Conservation (phyloP, 2,797 vertebrate species). For the Eleutherodactylus coqui region DNA sequence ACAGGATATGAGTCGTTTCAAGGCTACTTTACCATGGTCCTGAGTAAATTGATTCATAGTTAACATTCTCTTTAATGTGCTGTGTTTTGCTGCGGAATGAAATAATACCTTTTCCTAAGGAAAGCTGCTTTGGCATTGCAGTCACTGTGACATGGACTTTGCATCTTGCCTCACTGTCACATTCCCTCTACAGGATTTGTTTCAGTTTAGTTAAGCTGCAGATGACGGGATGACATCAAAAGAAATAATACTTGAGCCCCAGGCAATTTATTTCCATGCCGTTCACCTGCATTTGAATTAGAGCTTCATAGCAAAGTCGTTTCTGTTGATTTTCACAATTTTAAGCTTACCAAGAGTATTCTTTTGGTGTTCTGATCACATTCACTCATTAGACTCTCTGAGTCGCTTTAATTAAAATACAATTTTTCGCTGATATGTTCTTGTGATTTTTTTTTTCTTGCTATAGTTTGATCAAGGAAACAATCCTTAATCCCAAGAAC, state of each 20-base stretch:
- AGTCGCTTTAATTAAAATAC: conserved; percentile 50
- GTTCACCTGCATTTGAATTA: conserved; percentile 61
- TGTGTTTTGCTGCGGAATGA: not conserved
- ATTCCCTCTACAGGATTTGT: conserved; percentile 62
- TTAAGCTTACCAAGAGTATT: conserved; percentile 40
- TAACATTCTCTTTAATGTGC: conserved; percentile 26
- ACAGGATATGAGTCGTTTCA: conserved; percentile 1
- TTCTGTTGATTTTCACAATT: conserved; percentile 53
- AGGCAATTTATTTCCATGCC: conserved; percentile 60
- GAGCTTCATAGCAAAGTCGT: conserved; percentile 56
- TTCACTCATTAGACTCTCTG: conserved; percentile 32
- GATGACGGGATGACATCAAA: conserved; percentile 62
- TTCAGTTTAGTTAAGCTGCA: conserved; percentile 62
- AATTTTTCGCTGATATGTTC: conserved; percentile 27
- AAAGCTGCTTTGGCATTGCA: conserved; percentile 48
- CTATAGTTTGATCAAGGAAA: conserved; percentile 42
- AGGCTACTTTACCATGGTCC: not conserved
- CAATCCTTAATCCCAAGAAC: conserved; percentile 27
- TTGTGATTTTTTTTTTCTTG: conserved; percentile 28
- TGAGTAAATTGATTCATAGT: conserved; percentile 4
- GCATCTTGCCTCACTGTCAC: conserved; percentile 37
- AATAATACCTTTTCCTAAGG: conserved; percentile 21
- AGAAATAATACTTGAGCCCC: conserved; percentile 58
- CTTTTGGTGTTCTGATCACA: conserved; percentile 20
- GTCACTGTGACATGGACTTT: conserved; percentile 21